These are phyloP conservation scores for Notospermus geniculatus DNA, from an alignment of 1,140 invertebrate species.

Conservation along the genomic window DNA sequence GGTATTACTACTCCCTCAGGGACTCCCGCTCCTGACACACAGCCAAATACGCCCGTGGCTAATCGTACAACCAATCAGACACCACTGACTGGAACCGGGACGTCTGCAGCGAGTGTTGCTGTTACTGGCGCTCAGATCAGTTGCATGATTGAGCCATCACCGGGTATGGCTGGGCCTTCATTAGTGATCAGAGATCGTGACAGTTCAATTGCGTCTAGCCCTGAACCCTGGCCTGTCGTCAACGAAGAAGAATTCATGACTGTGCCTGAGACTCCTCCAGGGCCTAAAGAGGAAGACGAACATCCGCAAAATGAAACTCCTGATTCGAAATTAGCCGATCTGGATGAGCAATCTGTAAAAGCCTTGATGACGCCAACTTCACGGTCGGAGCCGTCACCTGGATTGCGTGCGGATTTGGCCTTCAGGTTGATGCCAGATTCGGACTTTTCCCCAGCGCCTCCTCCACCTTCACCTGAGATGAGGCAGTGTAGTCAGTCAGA, in stretches of 20 bases:
- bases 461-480: conserved; percentile 40
- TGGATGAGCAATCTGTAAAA: conserved; percentile 14
- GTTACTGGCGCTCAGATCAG: neutral
- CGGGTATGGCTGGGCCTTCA: conserved; percentile 8
- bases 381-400: conserved; percentile 18
- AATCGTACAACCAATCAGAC: conserved; percentile 20
- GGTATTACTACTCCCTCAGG: conserved; percentile 16
- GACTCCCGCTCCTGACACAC: conserved; percentile 21
- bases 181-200: neutral
- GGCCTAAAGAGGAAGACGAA: conserved; percentile 11
- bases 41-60: conserved; percentile 12
- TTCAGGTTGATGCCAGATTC: conserved; percentile 22
- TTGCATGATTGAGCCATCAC: conserved; percentile 6
- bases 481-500: conserved; percentile 20
- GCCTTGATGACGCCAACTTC: conserved; percentile 17
- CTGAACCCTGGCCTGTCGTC: conserved; percentile 39
- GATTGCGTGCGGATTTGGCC: conserved; percentile 14
- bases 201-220: conserved; percentile 21
- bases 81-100: conserved; percentile 11
- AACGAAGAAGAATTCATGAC: conserved; percentile 35
- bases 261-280: conserved; percentile 16
- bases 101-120: conserved; percentile 10
- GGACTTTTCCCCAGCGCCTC: conserved; percentile 31
- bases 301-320: conserved; percentile 16
- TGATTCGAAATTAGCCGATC: conserved; percentile 10